phyloP scores from a whole-genome alignment of 2,888 invertebrate genomes.

The Trypoxylon attenuatum region DNA sequence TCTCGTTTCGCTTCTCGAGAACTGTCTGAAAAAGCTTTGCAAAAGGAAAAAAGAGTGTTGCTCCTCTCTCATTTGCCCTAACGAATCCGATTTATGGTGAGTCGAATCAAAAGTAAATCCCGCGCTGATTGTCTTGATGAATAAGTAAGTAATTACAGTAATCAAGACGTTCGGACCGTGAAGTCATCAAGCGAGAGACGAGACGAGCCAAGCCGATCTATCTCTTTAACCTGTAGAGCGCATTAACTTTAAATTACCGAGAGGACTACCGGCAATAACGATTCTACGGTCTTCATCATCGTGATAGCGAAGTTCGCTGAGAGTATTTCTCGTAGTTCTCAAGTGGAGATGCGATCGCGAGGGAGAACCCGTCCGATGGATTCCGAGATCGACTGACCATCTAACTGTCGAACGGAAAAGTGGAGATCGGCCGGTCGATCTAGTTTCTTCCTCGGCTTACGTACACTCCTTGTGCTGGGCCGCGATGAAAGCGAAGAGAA shows the following conservation, averaged over 20 bases:
- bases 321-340: too few relatives aligned
- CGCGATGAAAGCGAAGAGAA: constrained; percentile 71
- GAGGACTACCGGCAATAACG: not conserved
- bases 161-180: not conserved
- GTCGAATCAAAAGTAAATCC: too few relatives aligned
- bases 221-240: not conserved
- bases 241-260: not conserved
- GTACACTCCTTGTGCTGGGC: constrained; percentile 17
- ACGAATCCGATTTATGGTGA: too few relatives aligned
- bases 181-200: not conserved
- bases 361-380: too few relatives aligned
- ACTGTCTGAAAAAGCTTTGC: too few relatives aligned
- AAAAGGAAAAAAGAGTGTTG: too few relatives aligned
- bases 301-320: not conserved
- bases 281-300: not conserved
- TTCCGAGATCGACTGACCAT: not conserved
- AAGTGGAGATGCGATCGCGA: too few relatives aligned
- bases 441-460: constrained; percentile 60
- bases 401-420: constrained; percentile 32
- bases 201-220: not conserved
- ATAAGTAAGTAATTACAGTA: not conserved
- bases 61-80: too few relatives aligned
- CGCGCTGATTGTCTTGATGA: not conserved
- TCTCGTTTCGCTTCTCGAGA: too few relatives aligned
- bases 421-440: constrained; percentile 55